Evolutionary conservation across 2,888 invertebrate species (phyloP).

Genomic region (Drosophila macrospina): DNA sequence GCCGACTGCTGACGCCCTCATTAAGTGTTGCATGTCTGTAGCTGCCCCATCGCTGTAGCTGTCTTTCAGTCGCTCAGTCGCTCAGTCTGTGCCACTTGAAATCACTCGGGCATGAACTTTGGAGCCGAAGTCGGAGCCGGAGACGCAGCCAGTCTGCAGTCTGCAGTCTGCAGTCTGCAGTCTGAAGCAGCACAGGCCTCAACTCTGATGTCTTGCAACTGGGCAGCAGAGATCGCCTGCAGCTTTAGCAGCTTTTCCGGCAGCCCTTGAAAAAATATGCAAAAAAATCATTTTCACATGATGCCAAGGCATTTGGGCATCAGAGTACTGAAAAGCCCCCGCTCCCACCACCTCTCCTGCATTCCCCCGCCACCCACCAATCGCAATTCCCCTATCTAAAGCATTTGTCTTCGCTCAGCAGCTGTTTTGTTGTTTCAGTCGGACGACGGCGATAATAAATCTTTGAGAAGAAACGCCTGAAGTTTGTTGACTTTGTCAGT

Average conservation of each 20-base stretch:
- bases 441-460: conserved; percentile 57
- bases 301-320: conserved; percentile 56
- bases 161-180: conserved; percentile 49
- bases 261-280: conserved; percentile 55
- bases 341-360: no score
- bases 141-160: conserved; percentile 56
- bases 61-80: no score
- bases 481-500: conserved; percentile 54
- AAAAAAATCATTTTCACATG: conserved; percentile 63
- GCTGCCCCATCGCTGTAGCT: conserved; percentile 39
- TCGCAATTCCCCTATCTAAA: conserved; percentile 28
- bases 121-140: conserved; percentile 34
- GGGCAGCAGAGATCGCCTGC: conserved; percentile 43
- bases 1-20: conserved; percentile 68
- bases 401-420: conserved; percentile 50
- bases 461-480: conserved; percentile 30
- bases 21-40: conserved; percentile 76
- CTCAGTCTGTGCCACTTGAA: conserved; percentile 60
- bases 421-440: conserved; percentile 44
- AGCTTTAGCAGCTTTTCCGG: conserved; percentile 50
- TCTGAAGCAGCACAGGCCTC: conserved; percentile 34
- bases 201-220: conserved; percentile 23
- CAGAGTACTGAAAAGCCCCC: conserved; percentile 9
- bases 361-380: no score
- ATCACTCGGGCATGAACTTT: conserved; percentile 78